Evolutionary conservation across 1,140 invertebrate genomes (phyloP), one percentile per base, ranked within the genome.

Genomic region (Dolichoris vasculosae): DNA sequence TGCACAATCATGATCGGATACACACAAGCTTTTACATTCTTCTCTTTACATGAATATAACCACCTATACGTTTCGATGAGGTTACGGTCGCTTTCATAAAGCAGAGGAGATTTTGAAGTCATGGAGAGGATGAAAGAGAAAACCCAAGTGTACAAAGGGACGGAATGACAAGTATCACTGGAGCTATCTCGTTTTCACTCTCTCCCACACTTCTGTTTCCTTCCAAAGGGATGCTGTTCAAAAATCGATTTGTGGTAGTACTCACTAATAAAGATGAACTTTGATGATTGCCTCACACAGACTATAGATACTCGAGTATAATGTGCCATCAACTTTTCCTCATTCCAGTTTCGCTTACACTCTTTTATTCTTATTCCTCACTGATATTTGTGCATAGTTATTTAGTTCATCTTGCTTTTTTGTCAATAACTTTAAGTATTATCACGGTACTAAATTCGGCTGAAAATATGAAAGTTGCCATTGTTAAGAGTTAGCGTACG

Each of bases 81-180:
- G 59, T 43, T 86, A 76, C 81, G 87, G 76, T 82, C 87, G 87
- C 82, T 86, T 88, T 88, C 87, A 86, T 86, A 81, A 88, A 78
- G 75, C 79, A 76, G 59, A 13, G 67, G 59, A 32, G 63, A 79
- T 64, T 73, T 71, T 71, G 46, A 46, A 71, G 4, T 20, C 9
- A 71, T 9, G 67, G 9, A 20, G 23, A 40, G 35, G 23, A 2
- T 40, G 67, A n/a, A 48, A 35, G 46, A 46, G 17, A 64, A 48
- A 15, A 40, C 17, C 32, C 17, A 46, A 46, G 67, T 59, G 69
- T 71, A 75, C 69, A 75, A 77, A 84, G 59, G 55, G n/a, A 38
- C 71, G 43, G 83, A 86, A 82, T 55, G 86, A 88, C 85, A 79
- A 85, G 71, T 43, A 59, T 64, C 51, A 73, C 51, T 87, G 38